Evolutionary conservation across 2,888 invertebrate species (phyloP).

Genomic region (Diadromus collaris): DNA sequence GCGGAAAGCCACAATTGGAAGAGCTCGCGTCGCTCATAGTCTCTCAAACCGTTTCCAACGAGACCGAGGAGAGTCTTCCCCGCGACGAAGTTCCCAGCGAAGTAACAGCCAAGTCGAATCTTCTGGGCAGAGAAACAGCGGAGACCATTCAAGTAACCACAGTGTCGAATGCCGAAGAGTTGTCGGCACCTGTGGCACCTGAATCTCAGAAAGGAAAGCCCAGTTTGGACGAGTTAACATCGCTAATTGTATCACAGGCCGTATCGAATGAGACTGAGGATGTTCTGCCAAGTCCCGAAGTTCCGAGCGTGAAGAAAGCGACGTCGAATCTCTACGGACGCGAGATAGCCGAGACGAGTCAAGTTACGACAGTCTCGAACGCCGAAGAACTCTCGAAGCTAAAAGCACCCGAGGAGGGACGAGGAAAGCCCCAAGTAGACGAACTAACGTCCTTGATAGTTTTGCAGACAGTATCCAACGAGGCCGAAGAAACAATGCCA

Average conservation of each 20-base stretch:
- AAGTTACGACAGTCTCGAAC: constrained; percentile 67
- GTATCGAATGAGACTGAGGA: constrained; percentile 68
- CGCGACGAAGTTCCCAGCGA: constrained; percentile 51
- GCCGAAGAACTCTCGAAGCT: constrained; percentile 69
- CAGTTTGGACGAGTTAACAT: constrained; percentile 60
- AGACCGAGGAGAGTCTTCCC: constrained; percentile 61
- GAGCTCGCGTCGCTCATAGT: constrained; percentile 64
- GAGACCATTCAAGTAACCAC: constrained; percentile 74
- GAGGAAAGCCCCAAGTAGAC: constrained; percentile 65
- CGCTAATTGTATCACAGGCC: constrained; percentile 68
- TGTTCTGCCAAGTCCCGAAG: constrained; percentile 54
- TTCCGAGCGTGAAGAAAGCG: constrained; percentile 64
- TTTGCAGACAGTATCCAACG: constrained; percentile 66
- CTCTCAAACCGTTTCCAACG: constrained; percentile 64
- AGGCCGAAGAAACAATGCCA: constrained; percentile 66
- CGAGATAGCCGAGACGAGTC: constrained; percentile 76
- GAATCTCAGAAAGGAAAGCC: constrained; percentile 61
- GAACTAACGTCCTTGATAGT: constrained; percentile 71
- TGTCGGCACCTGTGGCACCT: constrained; percentile 56
- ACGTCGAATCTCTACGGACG: constrained; percentile 67
- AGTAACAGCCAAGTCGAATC: constrained; percentile 65
- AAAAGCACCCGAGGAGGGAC: constrained; percentile 65
- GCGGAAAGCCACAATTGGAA: constrained; percentile 62
- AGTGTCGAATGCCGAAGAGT: constrained; percentile 65
- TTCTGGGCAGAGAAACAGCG: constrained; percentile 75